phyloP scores from a whole-genome alignment of 2,888 invertebrate species.

The Thymelicus acteon region DNA sequence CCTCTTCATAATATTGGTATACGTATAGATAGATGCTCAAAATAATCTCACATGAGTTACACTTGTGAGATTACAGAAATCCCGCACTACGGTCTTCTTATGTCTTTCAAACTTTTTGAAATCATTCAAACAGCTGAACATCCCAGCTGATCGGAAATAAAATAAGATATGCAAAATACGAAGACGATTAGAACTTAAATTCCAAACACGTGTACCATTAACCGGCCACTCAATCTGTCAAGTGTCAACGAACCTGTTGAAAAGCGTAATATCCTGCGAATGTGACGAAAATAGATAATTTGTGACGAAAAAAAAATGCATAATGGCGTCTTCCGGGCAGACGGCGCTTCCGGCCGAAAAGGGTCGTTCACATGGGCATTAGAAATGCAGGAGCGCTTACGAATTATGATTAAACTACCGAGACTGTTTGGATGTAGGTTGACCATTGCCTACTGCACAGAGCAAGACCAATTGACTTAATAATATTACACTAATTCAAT shows the following conservation, averaged over 20 bases:
- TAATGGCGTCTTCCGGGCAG: constrained; percentile 73
- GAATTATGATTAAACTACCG: constrained; percentile 68
- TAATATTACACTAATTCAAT: no score
- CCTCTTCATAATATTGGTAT: no score
- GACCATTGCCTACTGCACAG: not conserved
- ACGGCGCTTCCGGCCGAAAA: constrained; percentile 66
- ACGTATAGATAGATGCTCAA: no score
- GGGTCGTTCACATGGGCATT: constrained; percentile 65
- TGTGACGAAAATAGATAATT: constrained; percentile 66
- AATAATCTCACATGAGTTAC: no score
- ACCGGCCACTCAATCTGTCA: constrained; percentile 43
- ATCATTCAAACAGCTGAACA: constrained; percentile 1
- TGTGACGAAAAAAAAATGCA: constrained; percentile 65
- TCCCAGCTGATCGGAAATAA: constrained; percentile 1
- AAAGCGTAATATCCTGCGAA: constrained; percentile 75
- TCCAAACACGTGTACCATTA: constrained; percentile 38
- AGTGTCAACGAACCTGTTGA: constrained; percentile 49
- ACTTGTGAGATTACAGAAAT: no score
- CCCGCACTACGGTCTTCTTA: no score
- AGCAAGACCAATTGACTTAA: not conserved
- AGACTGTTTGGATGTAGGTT: constrained; percentile 39
- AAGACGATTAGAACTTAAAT: constrained; percentile 18
- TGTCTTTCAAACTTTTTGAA: no score
- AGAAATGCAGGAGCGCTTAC: constrained; percentile 63
- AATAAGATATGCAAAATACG: not conserved